These are phyloP conservation scores for Odontophorus gujanensis DNA, from an alignment of 2,113 vertebrate species.

Conservation along the genomic window DNA sequence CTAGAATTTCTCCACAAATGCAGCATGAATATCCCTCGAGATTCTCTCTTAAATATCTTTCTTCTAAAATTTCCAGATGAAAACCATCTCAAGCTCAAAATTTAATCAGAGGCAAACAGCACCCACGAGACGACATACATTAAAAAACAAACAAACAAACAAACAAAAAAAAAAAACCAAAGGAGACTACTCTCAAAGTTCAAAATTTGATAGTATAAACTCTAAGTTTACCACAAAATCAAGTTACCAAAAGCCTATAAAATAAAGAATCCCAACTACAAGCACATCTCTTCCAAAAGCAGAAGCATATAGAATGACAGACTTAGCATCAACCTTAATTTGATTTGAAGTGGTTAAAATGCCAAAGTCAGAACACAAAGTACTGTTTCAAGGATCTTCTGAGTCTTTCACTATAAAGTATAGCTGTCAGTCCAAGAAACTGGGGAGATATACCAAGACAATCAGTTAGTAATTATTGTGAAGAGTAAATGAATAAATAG, in stretches of 20 bases:
- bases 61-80: background rate
- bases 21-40: background rate
- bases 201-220: background rate
- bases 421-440: background rate
- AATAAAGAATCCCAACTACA: background rate
- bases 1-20: background rate
- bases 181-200: background rate
- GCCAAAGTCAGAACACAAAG: background rate
- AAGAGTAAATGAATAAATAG: background rate
- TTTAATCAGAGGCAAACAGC: background rate
- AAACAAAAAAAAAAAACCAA: background rate
- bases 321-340: background rate
- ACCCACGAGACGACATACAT: fast-evolving
- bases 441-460: background rate
- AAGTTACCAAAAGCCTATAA: background rate
- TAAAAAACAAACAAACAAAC: background rate
- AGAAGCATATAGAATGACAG: background rate
- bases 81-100: background rate
- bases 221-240: background rate
- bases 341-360: background rate
- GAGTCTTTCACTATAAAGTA: background rate
- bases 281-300: background rate
- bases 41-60: background rate
- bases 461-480: background rate
- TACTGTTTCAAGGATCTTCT: background rate